Conservation (phyloP, 2,888 invertebrate genomes). For the Saturnia japonica region DNA sequence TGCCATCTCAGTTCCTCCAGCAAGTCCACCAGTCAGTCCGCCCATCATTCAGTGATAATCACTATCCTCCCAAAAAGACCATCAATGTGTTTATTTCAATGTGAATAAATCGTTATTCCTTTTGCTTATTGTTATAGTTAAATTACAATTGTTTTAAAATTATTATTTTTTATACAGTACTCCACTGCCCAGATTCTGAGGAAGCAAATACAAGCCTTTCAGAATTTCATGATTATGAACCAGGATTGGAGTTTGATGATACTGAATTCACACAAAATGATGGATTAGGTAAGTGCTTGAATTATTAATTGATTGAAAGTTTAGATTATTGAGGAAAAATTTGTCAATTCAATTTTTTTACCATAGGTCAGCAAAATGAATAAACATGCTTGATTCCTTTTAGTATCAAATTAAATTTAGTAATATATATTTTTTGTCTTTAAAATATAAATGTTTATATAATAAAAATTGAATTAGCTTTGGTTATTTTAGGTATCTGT, state of each 20-base stretch:
- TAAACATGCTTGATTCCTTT: too few species aligned
- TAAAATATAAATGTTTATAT: too few species aligned
- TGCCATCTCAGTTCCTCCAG: too few species aligned
- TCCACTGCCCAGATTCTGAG: constrained; percentile 80
- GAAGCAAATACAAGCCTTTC: constrained; percentile 94
- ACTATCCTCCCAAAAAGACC: background rate
- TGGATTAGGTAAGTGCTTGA: constrained; percentile 83
- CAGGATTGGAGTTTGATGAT: constrained; percentile 97
- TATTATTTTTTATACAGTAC: constrained; percentile 47
- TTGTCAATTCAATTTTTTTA: too few species aligned
- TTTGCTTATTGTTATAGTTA: background rate
- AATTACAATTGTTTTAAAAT: constrained; percentile 10
- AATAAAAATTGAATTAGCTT: too few species aligned
- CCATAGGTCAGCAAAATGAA: too few species aligned
- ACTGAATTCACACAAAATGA: constrained; percentile 90
- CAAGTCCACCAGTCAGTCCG: too few species aligned
- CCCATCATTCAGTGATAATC: too few species aligned
- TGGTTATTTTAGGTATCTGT: too few species aligned
- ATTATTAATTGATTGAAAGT: background rate
- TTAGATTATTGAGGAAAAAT: too few species aligned
- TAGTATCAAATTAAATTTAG: too few species aligned
- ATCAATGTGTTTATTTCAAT: background rate
- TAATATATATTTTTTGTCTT: too few species aligned
- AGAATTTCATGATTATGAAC: constrained; percentile 96
- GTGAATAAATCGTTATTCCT: background rate